Base-by-base conservation (phyloP, 2,113 vertebrate genomes). In the Leptobrachium ailaonicum region DNA sequence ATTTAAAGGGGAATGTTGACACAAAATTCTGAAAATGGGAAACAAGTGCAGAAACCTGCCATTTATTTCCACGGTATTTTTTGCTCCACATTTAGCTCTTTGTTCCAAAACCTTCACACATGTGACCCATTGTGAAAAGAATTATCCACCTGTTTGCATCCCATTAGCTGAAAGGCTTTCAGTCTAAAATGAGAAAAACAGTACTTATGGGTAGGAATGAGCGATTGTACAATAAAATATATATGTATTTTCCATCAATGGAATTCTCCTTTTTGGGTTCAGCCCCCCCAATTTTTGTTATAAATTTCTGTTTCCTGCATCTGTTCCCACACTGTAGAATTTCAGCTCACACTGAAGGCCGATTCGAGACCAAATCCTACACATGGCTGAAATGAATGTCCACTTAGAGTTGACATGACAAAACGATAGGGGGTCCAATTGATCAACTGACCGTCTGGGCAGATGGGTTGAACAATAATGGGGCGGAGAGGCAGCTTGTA, bases 381-480 rank as follows among this genome's bases (percentile, higher is more conserved):
- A 47, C 72, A 42, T 44, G 72, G 72, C 41, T 40, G 2, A 63
- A 82, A 73, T 13, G 50, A 56, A 41, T 56, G 40, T 45, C 64
- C 75, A 67, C 54, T 81, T 44, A 14, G 68, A 41, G 12, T 5
- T 54, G 7, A 66, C 58, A 73, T 70, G 42, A 66, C 68, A 81
- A 10, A 69, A 71, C 77, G 14, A n/a, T 42, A 64, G 41, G 64
- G 64, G 4, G n/a, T 71, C 1, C 58, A 82, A 70, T 81, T 87
- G 40, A 76, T 45, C 77, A 76, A 67, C 77, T 78, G 82, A 7
- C 41, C 14, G 1, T 11, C n/a, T 9, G 67, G 64, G 14, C 81
- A 79, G 81, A 58, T 82, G 75, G 42, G 84, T 71, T 82, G 20
- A 58, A 82, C 73, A 73, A 85, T 0, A 0, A 13, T 14, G 41